These are phyloP conservation scores for Epistrophe grossulariae DNA, from an alignment of 2,888 invertebrate genomes.

Conservation along the genomic window DNA sequence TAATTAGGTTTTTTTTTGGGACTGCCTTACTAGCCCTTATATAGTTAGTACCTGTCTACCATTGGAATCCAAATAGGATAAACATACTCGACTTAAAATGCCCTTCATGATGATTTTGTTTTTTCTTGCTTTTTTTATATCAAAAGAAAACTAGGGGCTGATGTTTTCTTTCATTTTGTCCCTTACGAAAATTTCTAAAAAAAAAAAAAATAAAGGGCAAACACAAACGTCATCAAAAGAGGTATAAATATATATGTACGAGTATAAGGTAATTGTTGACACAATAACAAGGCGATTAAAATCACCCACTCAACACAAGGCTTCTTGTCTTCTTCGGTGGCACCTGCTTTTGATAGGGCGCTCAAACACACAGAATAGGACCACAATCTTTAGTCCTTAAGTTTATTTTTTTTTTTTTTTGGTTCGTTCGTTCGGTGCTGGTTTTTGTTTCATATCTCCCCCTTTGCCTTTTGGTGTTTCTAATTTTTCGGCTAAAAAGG, in stretches of 20 bases:
- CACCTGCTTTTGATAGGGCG: conserved; percentile 52
- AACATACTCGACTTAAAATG: not conserved
- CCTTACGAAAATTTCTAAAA: not conserved
- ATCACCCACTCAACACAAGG: conserved; percentile 28
- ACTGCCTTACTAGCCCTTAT: not conserved
- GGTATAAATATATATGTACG: not conserved
- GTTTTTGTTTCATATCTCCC: conserved; percentile 5
- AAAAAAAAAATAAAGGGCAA: not conserved
- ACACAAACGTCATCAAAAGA: conserved; percentile 21
- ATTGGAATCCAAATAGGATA: not conserved
- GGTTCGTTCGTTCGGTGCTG: conserved; percentile 10
- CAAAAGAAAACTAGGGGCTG: conserved; percentile 18
- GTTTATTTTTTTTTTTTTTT: conserved; percentile 24
- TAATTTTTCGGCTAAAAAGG: conserved; percentile 48
- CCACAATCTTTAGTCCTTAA: conserved; percentile 43
- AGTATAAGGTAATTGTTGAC: conserved; percentile 47
- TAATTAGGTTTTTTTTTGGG: not conserved
- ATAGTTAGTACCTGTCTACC: too few species aligned
- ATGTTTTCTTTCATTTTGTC: conserved; percentile 20
- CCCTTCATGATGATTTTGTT: conserved; percentile 29
- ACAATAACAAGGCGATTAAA: conserved; percentile 52
- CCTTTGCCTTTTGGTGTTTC: conserved; percentile 25
- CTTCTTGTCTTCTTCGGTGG: conserved; percentile 31
- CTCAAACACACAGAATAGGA: conserved; percentile 16
- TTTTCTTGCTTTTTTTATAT: not conserved